Conservation (phyloP, 2,797 vertebrate species). For the Bradypodion ventrale region DNA sequence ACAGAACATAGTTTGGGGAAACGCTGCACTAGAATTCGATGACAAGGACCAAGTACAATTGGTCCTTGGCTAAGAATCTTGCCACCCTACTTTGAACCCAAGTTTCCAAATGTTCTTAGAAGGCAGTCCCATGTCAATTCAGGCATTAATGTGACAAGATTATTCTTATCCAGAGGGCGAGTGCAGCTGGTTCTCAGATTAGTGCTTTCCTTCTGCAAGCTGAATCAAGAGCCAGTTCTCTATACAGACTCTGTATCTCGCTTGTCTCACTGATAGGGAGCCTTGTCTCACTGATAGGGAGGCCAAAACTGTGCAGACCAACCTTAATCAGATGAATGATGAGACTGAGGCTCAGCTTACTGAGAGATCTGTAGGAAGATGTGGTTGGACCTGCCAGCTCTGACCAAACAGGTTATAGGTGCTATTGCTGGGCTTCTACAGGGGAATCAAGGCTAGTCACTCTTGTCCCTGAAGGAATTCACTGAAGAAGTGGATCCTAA, state of each 20-base stretch:
- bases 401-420: background rate
- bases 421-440: background rate
- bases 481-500: background rate
- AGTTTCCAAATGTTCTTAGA: background rate
- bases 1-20: no score
- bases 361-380: background rate
- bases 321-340: background rate
- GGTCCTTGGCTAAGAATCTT: background rate
- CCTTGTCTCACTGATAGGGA: background rate
- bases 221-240: background rate
- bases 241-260: background rate
- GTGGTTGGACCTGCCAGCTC: no score
- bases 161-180: background rate
- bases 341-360: background rate
- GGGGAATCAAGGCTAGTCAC: background rate
- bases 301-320: background rate
- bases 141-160: background rate
- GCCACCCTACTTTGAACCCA: background rate
- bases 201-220: background rate
- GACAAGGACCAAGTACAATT: no score
- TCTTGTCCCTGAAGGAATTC: background rate
- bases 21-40: no score
- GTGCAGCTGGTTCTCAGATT: background rate
- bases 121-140: background rate
- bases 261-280: background rate